Evolutionary conservation across 2,113 vertebrate species (phyloP).

Genomic region (Amphilophus citrinellus): DNA sequence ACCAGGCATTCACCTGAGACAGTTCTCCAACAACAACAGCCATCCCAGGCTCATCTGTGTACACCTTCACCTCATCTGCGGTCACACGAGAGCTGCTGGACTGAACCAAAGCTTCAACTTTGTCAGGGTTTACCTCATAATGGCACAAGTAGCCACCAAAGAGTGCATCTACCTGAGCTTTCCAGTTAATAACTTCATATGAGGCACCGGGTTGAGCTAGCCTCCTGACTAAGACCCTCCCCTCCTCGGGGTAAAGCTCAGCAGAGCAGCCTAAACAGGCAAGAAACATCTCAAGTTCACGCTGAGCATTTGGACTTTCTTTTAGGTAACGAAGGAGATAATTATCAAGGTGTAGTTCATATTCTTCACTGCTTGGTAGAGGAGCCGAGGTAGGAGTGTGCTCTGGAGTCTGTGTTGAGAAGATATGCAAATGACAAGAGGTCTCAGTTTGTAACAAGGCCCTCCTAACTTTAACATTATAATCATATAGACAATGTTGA

Average conservation of each 20-base stretch:
- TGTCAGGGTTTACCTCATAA: constrained; percentile 32
- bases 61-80: constrained; percentile 43
- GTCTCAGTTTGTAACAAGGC: not conserved
- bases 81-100: not conserved
- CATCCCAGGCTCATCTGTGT: not conserved
- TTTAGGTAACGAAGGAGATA: constrained; percentile 6
- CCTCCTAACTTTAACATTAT: not conserved
- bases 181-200: constrained; percentile 23
- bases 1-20: constrained; percentile 7
- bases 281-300: constrained; percentile 12
- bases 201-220: not conserved
- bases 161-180: constrained; percentile 18
- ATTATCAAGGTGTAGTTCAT: not conserved
- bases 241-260: constrained; percentile 27
- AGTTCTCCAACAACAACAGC: constrained; percentile 51
- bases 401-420: not conserved
- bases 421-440: not conserved
- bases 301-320: not conserved
- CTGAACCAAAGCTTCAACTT: constrained; percentile 38
- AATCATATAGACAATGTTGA: not conserved
- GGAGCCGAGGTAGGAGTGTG: rapidly evolving
- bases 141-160: constrained; percentile 30
- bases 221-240: not conserved
- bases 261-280: constrained; percentile 6
- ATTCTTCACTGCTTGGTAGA: not conserved